A percentile compares a stretch with the other conserved stretches of the same genome.
These are phyloP conservation scores for Suricata suricatta DNA, from an alignment of 2,113 vertebrate genomes.

Conservation along the genomic window DNA sequence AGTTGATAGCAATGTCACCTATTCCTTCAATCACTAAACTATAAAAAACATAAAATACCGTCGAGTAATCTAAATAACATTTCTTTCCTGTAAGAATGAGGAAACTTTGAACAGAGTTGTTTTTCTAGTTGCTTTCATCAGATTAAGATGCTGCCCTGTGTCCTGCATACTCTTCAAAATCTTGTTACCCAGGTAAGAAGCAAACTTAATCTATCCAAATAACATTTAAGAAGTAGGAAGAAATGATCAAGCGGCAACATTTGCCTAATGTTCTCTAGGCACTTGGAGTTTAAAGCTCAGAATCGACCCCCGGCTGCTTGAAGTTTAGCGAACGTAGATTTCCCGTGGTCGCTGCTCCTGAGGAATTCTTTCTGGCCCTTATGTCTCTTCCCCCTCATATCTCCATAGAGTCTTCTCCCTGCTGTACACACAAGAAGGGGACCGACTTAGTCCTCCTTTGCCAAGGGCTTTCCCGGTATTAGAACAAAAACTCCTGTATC, in stretches of 20 bases:
- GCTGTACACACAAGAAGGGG: not conserved
- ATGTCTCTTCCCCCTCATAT: not conserved
- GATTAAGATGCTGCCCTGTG: not conserved
- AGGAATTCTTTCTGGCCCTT: not conserved
- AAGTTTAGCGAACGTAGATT: not conserved
- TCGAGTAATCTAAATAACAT: not conserved
- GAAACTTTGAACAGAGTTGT: constrained; percentile 9
- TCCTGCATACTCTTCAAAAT: not conserved
- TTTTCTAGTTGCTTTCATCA: constrained; percentile 53
- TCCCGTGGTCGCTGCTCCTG: not conserved
- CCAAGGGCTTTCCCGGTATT: not conserved
- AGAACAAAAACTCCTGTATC: not conserved
- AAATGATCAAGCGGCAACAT: not conserved
- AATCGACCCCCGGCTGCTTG: not conserved
- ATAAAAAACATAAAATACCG: not conserved
- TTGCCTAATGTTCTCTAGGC: not conserved
- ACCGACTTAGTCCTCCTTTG: not conserved
- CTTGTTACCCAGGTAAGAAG: not conserved
- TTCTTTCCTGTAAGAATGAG: constrained; percentile 14
- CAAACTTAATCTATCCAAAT: not conserved
- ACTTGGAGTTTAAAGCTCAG: not conserved
- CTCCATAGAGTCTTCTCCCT: not conserved
- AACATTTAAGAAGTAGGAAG: not conserved
- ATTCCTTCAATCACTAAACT: constrained; percentile 6
- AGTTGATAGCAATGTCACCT: not conserved